Base-by-base conservation (phyloP, 2,797 vertebrate genomes). In the Gymnoscopelus microlampas region DNA sequence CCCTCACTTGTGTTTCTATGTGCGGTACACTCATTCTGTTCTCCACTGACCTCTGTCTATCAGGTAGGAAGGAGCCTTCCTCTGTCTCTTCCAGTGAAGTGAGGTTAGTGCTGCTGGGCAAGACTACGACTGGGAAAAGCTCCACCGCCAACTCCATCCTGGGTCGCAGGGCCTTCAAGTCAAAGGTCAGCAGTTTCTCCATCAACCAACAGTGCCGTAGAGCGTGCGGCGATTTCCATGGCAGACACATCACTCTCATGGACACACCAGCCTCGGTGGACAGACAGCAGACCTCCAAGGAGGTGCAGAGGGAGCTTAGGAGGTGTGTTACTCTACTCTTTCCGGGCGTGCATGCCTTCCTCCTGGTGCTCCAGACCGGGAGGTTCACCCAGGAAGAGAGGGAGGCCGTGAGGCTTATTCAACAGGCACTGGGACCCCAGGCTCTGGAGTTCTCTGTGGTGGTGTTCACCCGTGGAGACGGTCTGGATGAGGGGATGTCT, bases 221-320 rank as follows among this genome's bases (percentile, higher is more conserved):
- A 32, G 62, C 62, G 0, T 76, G 23, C 2, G 68, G 70, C 51
- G 59, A 39, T 0, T 83, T 89, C 67, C 53, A 73, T 0, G 80
- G 77, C 3, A 80, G 70, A 14, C 77, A 82, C 23, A 12, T 94
- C 2, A 71, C 70, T 0, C 51, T 93, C 0, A 60, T 93, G 51
- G 93, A 94, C 58, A 93, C 89, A 0, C 91, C 92, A 0, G 93
- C 87, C 6, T 35, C 91, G 29, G 84, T 90, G 13, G 90, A 91
- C 76, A 81, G 88, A 0, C 64, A 74, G 2, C 56, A 64, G 47
- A 69, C 15, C 2, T 54, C 70, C n/a, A 76, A 59, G 24, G 84
- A 89, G 13, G 87, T 88, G 44, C 85, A 81, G 55, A 81, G 3
- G 49, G 89, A 90, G 77, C 24, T 91, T 53, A 83, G 80, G 68